Evolutionary conservation across 2,113 vertebrate genomes (phyloP).

Genomic region (Heterochromis multidens): DNA sequence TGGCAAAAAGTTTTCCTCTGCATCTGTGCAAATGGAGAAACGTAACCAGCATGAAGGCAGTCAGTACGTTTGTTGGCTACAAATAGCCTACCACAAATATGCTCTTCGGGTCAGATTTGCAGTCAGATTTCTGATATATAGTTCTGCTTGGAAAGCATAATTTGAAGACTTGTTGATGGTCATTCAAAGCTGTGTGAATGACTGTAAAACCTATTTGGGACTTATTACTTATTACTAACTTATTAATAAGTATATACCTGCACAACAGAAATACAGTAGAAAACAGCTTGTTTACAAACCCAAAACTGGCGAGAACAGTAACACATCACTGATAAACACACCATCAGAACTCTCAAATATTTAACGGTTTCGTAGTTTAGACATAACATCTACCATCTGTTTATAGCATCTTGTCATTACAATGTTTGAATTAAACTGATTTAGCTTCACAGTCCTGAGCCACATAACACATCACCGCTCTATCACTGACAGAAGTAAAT

Average conservation of each 20-base stretch:
- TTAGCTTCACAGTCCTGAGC: conserved; percentile 8
- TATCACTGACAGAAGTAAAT: conserved; percentile 64
- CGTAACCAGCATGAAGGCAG: not conserved
- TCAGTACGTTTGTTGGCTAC: conserved; percentile 17
- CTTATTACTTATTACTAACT: too few species aligned
- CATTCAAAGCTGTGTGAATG: not conserved
- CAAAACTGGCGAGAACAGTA: not conserved
- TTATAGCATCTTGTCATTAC: conserved; percentile 57
- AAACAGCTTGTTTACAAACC: not conserved
- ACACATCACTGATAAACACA: not conserved
- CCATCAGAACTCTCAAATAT: conserved; percentile 17
- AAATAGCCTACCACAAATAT: conserved; percentile 7
- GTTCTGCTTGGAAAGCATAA: not conserved
- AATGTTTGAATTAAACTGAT: conserved; percentile 41
- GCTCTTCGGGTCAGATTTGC: not conserved
- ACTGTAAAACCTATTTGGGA: not conserved
- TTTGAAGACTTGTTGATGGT: not conserved
- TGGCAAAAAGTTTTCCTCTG: conserved; percentile 12
- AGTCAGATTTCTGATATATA: conserved; percentile 2
- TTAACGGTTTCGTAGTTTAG: conserved; percentile 39
- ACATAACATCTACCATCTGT: conserved; percentile 29
- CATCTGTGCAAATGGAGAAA: not conserved
- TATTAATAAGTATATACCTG: not conserved
- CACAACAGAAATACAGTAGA: not conserved
- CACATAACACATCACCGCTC: conserved; percentile 26